Evolutionary conservation across 2,888 invertebrate species (phyloP).

Genomic region (Creontiades dilutus): DNA sequence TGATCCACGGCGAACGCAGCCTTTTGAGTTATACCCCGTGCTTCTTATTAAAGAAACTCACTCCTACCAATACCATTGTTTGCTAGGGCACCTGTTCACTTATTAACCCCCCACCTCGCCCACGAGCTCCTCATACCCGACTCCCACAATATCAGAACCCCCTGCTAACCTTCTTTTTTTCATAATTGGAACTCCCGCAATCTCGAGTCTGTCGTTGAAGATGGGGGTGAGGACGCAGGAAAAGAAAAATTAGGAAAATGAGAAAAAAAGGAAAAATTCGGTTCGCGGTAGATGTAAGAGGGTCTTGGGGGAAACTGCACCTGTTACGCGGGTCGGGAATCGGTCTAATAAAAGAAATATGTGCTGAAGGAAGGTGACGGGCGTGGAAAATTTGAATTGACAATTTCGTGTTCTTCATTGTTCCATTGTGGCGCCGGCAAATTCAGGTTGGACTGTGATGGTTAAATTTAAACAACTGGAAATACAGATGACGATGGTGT

Average conservation of each 20-base stretch:
- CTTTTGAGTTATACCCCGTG: constrained; percentile 60
- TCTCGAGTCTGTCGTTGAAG: constrained; percentile 5
- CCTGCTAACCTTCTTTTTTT: constrained; percentile 13
- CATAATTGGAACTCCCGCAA: constrained; percentile 57
- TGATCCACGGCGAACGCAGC: constrained; percentile 52
- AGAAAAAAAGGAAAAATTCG: constrained; percentile 1
- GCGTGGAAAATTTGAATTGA: no score
- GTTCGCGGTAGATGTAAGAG: neutral
- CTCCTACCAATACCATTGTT: constrained; percentile 68
- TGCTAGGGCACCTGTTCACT: constrained; percentile 67
- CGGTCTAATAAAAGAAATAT: constrained; percentile 38
- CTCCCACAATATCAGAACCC: constrained; percentile 50
- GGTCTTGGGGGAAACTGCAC: neutral
- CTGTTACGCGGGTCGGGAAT: constrained; percentile 45
- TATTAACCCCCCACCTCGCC: constrained; percentile 51
- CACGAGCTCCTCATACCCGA: neutral
- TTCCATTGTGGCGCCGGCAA: no score
- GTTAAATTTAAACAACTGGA: neutral
- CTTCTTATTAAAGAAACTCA: constrained; percentile 65
- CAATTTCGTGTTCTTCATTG: no score
- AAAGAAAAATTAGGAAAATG: constrained; percentile 40
- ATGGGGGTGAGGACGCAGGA: neutral
- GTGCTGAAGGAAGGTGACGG: no score
- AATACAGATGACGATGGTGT: no score
- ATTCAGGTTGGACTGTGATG: no score